Conservation (phyloP, 2,113 vertebrate genomes). For the Mus musculus region DNA sequence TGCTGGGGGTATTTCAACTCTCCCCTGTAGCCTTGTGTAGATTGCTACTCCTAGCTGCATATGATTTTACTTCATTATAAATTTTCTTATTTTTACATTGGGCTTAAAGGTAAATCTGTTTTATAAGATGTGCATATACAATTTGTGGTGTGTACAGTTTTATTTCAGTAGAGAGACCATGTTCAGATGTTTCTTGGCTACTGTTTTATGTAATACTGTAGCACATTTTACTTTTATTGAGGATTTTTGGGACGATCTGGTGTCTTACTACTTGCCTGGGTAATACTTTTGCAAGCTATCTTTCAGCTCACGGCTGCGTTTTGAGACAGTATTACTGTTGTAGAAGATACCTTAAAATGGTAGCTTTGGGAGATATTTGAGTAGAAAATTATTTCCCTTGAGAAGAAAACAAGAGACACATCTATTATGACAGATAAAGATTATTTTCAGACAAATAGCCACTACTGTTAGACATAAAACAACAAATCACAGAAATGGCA, state of each 20-base stretch:
- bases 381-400: constrained; percentile 41
- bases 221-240: constrained; percentile 46
- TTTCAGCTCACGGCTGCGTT: constrained; percentile 39
- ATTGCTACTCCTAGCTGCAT: background rate
- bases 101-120: constrained; percentile 31
- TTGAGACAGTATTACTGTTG: constrained; percentile 5
- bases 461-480: constrained; percentile 47
- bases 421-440: constrained; percentile 57
- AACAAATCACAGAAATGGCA: constrained; percentile 41
- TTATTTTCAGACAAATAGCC: constrained; percentile 26
- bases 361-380: constrained; percentile 53
- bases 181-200: constrained; percentile 25
- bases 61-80: constrained; percentile 22
- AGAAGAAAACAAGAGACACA: constrained; percentile 32
- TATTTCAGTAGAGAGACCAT: constrained; percentile 10
- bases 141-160: constrained; percentile 18
- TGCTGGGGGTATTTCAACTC: background rate
- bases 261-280: constrained; percentile 14
- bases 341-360: constrained; percentile 26
- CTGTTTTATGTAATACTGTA: constrained; percentile 30
- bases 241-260: constrained; percentile 46
- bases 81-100: background rate
- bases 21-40: background rate
- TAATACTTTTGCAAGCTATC: constrained; percentile 41
- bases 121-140: background rate